Evolutionary conservation across 2,113 vertebrate genomes (phyloP), one percentile per base, ranked within the genome.

Genomic region (Actenoides hombroni): DNA sequence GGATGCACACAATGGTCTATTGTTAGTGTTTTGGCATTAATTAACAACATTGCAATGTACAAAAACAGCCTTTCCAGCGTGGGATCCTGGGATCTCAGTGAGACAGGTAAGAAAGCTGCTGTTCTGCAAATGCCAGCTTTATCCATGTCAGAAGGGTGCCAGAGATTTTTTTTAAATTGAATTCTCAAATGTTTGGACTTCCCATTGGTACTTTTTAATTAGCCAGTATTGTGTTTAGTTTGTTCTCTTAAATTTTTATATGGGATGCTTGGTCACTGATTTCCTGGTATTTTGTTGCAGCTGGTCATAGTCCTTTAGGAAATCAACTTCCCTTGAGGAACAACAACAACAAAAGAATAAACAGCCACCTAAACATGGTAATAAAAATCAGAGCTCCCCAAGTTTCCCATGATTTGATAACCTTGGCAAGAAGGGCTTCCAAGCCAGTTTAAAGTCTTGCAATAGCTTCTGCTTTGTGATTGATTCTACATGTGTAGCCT

Each of bases 231-330:
- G 94, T 96, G 93, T 96, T 80, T 96, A 96, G 96, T 97, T 86
- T 56, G 46, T 70, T 93, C 92, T 59, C 88, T 93, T 95, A 3
- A 89, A 65, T 93, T 97, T 95, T 97, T 92, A 97, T 93, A 94
- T 73, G 86, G 67, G 14, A 44, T 56, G 60, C 93, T 96, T 95
- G 95, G 95, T 96, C 95, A 95, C 63, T 88, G 86, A 73, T 83
- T 97, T 97, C 97, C 97, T 97, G 96, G 91, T 93, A 96, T 97
- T 97, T 95, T 97, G 86, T 80, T 95, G 95, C 97, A 97, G 97
- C 96, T 97, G 97, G 37, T 91, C 79, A 73, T 65, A 63, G 33
- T 94, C 89, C 88, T 90, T 79, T 69, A 93, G 94, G 93, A 97
- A 98, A 97, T 96, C 49, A 42, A 91, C 90, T 96, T 97, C 95